These are phyloP conservation scores for Glossosoma conforme DNA, from an alignment of 1,140 invertebrate species.

Conservation along the genomic window DNA sequence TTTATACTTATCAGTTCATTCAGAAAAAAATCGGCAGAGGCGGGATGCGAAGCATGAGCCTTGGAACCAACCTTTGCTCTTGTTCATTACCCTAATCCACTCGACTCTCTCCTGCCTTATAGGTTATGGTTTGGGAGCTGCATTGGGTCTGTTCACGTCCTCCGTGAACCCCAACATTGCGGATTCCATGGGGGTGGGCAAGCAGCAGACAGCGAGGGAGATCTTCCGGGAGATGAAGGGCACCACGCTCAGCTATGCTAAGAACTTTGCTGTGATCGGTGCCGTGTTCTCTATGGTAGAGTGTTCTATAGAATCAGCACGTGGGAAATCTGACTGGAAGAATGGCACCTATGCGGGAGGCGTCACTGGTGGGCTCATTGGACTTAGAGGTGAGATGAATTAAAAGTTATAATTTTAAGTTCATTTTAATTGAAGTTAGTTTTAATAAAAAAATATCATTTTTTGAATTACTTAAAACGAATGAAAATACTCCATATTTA, in stretches of 20 bases:
- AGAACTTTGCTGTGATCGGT: slow-evolving; percentile 96
- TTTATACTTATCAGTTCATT: no score
- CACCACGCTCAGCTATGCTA: slow-evolving; percentile 87
- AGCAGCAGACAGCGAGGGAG: slow-evolving; percentile 77
- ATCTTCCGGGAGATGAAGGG: slow-evolving; percentile 88
- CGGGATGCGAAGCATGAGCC: no score
- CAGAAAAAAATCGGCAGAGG: no score
- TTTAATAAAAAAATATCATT: no score
- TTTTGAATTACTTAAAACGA: no score
- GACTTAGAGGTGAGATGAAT: slow-evolving; percentile 77
- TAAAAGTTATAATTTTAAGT: no score
- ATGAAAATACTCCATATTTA: no score
- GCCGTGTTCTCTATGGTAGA: slow-evolving; percentile 89
- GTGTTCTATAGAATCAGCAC: slow-evolving; percentile 86
- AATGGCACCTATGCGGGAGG: slow-evolving; percentile 94
- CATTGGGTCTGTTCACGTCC: slow-evolving; percentile 91
- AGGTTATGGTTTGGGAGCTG: slow-evolving; percentile 92
- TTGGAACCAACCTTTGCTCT: no score
- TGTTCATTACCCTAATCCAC: no score
- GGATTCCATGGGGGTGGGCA: slow-evolving; percentile 62
- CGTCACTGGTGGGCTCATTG: slow-evolving; percentile 91
- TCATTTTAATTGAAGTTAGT: no score
- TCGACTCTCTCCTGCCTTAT: not conserved
- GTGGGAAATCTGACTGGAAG: slow-evolving; percentile 93
- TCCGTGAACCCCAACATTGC: slow-evolving; percentile 88